Evolutionary conservation across 1,140 invertebrate genomes (phyloP).

Genomic region (Aphelenchoides fujianensis): DNA sequence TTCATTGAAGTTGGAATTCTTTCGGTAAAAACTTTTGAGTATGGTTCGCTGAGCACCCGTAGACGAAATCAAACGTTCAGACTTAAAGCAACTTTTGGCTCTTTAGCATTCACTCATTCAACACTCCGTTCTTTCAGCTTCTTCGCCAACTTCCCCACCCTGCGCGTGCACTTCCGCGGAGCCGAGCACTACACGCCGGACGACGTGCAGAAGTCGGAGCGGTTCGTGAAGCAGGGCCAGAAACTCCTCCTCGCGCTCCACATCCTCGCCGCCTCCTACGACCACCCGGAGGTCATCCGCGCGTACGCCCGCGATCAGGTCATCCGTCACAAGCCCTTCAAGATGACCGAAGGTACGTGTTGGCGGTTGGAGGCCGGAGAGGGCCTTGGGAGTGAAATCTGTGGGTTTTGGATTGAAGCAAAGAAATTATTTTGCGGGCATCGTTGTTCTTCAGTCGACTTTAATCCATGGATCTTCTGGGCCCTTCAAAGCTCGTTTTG

Average conservation of each 20-base stretch:
- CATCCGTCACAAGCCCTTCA: constrained; percentile 43
- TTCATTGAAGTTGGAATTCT: too few species aligned
- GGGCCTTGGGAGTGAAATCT: too few species aligned
- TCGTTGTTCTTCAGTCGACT: too few species aligned
- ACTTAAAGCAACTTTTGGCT: neutral
- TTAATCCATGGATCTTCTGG: too few species aligned
- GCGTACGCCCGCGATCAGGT: constrained; percentile 48
- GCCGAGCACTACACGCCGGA: constrained; percentile 48
- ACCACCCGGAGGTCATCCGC: constrained; percentile 33
- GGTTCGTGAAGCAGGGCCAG: constrained; percentile 47
- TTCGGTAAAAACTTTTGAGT: too few species aligned
- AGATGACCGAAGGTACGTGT: constrained; percentile 29
- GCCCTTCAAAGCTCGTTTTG: too few species aligned
- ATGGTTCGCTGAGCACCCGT: too few species aligned
- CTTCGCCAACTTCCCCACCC: constrained; percentile 49
- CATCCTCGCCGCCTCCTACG: constrained; percentile 30
- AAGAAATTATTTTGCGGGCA: too few species aligned
- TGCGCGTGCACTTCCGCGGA: constrained; percentile 50
- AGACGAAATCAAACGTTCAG: too few species aligned
- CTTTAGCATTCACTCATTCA: too few species aligned
- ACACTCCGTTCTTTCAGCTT: constrained; percentile 1
- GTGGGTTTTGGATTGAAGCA: too few species aligned
- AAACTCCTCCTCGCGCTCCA: constrained; percentile 42
- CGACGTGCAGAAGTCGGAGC: constrained; percentile 52
- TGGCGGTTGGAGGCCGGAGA: neutral